Evolutionary conservation across 2,113 vertebrate species (phyloP).

Genomic region (Sakesphorus luctuosus): DNA sequence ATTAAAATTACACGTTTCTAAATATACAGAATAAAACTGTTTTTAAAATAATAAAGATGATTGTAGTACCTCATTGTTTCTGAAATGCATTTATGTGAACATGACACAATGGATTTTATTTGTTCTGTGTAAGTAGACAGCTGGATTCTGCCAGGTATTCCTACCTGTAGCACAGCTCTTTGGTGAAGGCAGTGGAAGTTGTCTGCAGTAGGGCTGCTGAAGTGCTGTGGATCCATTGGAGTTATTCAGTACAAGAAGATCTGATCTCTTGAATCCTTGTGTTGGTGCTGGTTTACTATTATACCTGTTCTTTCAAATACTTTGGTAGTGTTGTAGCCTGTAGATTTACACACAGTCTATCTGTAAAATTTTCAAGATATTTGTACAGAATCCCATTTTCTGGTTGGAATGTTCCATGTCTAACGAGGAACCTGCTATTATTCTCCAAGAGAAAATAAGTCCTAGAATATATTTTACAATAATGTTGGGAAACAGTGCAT

Average conservation of each 20-base stretch:
- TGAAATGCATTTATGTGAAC: constrained; percentile 45
- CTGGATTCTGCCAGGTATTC: not conserved
- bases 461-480: not conserved
- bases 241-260: not conserved
- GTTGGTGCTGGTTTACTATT: not conserved
- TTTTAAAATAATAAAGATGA: constrained; percentile 91
- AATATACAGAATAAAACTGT: constrained; percentile 98
- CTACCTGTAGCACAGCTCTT: not conserved
- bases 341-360: not conserved
- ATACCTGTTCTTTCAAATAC: not conserved
- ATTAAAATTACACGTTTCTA: constrained; percentile 94
- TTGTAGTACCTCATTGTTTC: constrained; percentile 70
- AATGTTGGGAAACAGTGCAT: not conserved
- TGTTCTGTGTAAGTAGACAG: not conserved
- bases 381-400: not conserved
- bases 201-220: not conserved
- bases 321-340: not conserved
- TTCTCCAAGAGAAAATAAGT: not conserved
- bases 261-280: not conserved
- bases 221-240: not conserved
- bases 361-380: not conserved
- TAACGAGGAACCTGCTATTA: not conserved
- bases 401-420: not conserved
- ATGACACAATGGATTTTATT: not conserved
- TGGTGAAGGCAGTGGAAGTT: not conserved